Conservation (phyloP, 2,888 invertebrate species). For the Melieria omissa region DNA sequence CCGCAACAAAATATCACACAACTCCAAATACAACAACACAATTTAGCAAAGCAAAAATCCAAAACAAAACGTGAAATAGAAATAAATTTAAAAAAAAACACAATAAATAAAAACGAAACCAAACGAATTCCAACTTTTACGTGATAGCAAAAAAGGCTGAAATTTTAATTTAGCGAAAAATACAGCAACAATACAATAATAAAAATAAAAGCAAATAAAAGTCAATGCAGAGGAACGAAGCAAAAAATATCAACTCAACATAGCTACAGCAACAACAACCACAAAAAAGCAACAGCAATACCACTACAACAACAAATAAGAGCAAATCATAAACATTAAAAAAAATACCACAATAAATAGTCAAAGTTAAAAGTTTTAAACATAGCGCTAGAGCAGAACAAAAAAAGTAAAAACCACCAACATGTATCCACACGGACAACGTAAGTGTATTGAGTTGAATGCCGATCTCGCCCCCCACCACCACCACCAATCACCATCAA, state of each 20-base stretch:
- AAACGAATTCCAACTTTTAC: constrained; percentile 60
- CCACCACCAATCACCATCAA: too few relatives aligned
- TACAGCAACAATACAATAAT: constrained; percentile 32
- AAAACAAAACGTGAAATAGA: constrained; percentile 41
- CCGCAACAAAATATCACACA: constrained; percentile 3
- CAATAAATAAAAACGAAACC: constrained; percentile 57
- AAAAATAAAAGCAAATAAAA: constrained; percentile 50
- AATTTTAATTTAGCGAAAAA: constrained; percentile 51
- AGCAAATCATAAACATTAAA: constrained; percentile 48
- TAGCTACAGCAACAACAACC: constrained; percentile 50
- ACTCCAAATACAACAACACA: background rate
- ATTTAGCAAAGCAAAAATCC: background rate
- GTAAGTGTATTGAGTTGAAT: constrained; percentile 68
- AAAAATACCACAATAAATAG: constrained; percentile 44
- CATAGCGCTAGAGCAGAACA: too few relatives aligned
- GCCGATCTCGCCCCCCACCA: too few relatives aligned
- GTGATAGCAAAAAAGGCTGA: constrained; percentile 65
- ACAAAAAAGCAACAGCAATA: constrained; percentile 46
- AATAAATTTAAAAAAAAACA: constrained; percentile 47
- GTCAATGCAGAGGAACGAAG: constrained; percentile 36
- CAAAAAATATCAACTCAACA: constrained; percentile 28
- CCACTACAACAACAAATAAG: constrained; percentile 36
- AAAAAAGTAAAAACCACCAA: constrained; percentile 52
- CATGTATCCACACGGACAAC: constrained; percentile 78
- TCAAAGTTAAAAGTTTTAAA: constrained; percentile 19